Evolutionary conservation across 2,888 invertebrate species (phyloP), one percentile per base, ranked within the genome.

Genomic region (Germaria angustata): DNA sequence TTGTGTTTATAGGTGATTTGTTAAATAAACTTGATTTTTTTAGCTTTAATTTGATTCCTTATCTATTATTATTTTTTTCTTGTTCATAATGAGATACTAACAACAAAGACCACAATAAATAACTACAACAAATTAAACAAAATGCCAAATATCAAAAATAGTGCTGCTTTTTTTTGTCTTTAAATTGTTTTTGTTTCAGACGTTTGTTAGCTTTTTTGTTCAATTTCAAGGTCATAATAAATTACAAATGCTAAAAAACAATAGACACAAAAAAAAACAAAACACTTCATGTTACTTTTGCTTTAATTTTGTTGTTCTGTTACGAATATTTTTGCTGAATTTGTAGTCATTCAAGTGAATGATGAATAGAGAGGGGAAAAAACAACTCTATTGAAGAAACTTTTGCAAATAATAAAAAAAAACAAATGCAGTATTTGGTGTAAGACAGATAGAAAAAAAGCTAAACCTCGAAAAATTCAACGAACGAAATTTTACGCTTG

Each of bases 141-240:
- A 63, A 65, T 32, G 59, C 46, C 63, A 76, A 49, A 66, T 57
- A 53, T 24, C 32, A 34, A 61, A 53, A 24, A 78, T 61, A 61
- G 65, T 41, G 57, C 53, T 76, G 57, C 17, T 66, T 32, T 36
- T 66, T 32, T 22, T 13, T 39, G 15, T 41, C 13, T 49, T 36
- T n/a, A 22, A 36, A 36, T 57, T 53, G 41, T 53, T 53, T 11
- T 69, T 55, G 28, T 20, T 49, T 28, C 7, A n/a, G 32, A 59
- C 20, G 15, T 68, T 49, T 73, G 61, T 44, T 24, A n/a, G 3
- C 49, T 63, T 77, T 79, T 73, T 57, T 28, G 28, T 81, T 82
- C 61, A 82, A 82, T 66, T 79, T 82, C 75, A 82, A 82, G 82
- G 82, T 82, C 82, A 75, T 49, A 59, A 75, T 82, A 79, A 79